phyloP scores from a whole-genome alignment of 2,888 invertebrate species.

The Parnassius apollo region DNA sequence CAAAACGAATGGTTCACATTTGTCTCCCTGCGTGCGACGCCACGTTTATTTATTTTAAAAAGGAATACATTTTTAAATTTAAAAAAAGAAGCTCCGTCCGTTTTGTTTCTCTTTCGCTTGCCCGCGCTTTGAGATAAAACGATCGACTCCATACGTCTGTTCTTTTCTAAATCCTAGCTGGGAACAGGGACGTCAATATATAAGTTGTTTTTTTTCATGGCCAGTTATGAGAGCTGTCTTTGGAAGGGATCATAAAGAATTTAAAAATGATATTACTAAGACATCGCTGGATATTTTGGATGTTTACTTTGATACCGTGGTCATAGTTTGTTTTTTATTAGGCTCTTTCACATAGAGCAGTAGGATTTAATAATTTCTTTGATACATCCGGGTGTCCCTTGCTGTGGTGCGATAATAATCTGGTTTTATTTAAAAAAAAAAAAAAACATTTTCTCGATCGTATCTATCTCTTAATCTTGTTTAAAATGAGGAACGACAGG shows the following conservation, averaged over 20 bases:
- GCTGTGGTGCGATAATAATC: constrained; percentile 45
- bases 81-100: constrained; percentile 45
- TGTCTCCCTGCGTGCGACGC: constrained; percentile 62
- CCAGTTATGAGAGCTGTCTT: constrained; percentile 49
- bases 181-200: constrained; percentile 35
- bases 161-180: constrained; percentile 30
- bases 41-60: constrained; percentile 47
- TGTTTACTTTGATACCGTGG: constrained; percentile 55
- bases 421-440: constrained; percentile 49
- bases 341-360: constrained; percentile 37
- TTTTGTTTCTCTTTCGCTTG: constrained; percentile 58
- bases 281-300: constrained; percentile 48
- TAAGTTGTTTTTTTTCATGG: constrained; percentile 35
- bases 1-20: constrained; percentile 53
- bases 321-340: constrained; percentile 36
- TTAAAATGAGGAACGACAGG: constrained; percentile 50
- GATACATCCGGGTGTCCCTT: constrained; percentile 53
- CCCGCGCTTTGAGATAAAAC: constrained; percentile 43
- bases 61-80: constrained; percentile 49
- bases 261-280: constrained; percentile 62
- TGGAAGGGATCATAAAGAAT: constrained; percentile 59
- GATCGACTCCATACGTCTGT: constrained; percentile 29
- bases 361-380: constrained; percentile 36
- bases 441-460: constrained; percentile 45
- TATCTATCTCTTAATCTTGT: constrained; percentile 55